phyloP scores from a whole-genome alignment of 92 coral and sea anemone species.

The Palythoa grandiflora region DNA sequence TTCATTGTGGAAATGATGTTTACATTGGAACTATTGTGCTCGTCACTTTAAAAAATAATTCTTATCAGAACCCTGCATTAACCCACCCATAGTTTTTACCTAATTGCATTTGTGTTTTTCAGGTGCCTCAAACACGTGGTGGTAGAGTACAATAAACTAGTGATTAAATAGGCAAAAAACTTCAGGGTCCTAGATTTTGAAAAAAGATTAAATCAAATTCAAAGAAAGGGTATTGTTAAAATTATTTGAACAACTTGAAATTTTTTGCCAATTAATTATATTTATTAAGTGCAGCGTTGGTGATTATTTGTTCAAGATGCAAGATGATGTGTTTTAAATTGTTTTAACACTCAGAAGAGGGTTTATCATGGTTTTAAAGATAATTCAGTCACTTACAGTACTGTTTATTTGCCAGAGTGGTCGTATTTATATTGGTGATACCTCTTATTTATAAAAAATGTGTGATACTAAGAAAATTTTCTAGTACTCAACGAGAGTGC shows the following conservation, averaged over 20 bases:
- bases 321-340: constrained; percentile 26
- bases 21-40: constrained; percentile 38
- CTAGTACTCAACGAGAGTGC: constrained; percentile 30
- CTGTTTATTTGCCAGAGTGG: constrained; percentile 32
- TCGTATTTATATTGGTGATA: constrained; percentile 17
- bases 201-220: constrained; percentile 21
- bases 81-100: constrained; percentile 15
- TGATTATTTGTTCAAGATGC: constrained; percentile 30
- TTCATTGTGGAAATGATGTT: constrained; percentile 33
- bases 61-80: constrained; percentile 26
- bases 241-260: neutral
- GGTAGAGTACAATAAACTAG: constrained; percentile 28
- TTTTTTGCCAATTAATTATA: constrained; percentile 9
- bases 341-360: constrained; percentile 24
- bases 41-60: constrained; percentile 14
- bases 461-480: constrained; percentile 17
- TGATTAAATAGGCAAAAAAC: constrained; percentile 33
- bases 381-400: constrained; percentile 30
- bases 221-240: constrained; percentile 26
- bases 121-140: constrained; percentile 22
- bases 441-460: constrained; percentile 16
- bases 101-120: constrained; percentile 1
- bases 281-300: constrained; percentile 31
- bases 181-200: constrained; percentile 25
- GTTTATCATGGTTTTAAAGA: constrained; percentile 23